Percentiles rank a stretch among this genome's conserved stretches.
Conservation (phyloP, 30 jellyfish, hydroid and myxozoan species). For the Nemopilema nomurai region DNA sequence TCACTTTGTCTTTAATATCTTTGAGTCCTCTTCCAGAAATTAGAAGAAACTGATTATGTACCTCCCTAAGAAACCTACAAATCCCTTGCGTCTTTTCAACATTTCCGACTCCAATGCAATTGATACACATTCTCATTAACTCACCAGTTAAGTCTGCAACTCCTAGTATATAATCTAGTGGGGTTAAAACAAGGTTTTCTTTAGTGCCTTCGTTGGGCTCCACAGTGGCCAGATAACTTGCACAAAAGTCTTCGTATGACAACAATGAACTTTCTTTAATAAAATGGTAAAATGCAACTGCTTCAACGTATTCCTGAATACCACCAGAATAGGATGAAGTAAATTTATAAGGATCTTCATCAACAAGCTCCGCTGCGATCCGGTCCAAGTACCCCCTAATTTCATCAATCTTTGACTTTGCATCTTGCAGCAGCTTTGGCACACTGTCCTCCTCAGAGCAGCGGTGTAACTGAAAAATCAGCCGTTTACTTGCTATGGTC, state of each 20-base stretch:
- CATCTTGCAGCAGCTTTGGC: conserved; percentile 26
- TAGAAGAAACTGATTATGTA: conserved; percentile 62
- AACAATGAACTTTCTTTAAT: conserved; percentile 41
- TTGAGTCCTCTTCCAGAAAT: conserved; percentile 54
- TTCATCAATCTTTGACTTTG: conserved; percentile 50
- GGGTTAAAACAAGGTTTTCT: conserved; percentile 40
- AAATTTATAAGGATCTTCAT: conserved; percentile 67
- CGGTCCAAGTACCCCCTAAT: conserved; percentile 19
- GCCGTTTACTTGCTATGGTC: conserved; percentile 73
- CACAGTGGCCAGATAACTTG: conserved; percentile 31
- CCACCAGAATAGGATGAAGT: conserved; percentile 81
- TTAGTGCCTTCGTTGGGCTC: conserved; percentile 1
- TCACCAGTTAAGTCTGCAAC: conserved; percentile 96
- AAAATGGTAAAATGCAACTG: conserved; percentile 71
- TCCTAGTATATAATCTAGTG: conserved; percentile 78
- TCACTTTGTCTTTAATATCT: conserved; percentile 62
- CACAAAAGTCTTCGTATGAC: conserved; percentile 53
- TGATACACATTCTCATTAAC: conserved; percentile 80
- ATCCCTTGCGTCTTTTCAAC: conserved; percentile 49
- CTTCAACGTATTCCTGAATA: conserved; percentile 89
- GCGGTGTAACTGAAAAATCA: conserved; percentile 72
- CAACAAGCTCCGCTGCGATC: conserved; percentile 62
- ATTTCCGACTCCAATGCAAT: conserved; percentile 68
- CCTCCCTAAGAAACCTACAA: conserved; percentile 50
- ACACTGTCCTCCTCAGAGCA: conserved; percentile 36